phyloP scores from a whole-genome alignment of 2,113 vertebrate genomes.

The Lepidothrix coronata region DNA sequence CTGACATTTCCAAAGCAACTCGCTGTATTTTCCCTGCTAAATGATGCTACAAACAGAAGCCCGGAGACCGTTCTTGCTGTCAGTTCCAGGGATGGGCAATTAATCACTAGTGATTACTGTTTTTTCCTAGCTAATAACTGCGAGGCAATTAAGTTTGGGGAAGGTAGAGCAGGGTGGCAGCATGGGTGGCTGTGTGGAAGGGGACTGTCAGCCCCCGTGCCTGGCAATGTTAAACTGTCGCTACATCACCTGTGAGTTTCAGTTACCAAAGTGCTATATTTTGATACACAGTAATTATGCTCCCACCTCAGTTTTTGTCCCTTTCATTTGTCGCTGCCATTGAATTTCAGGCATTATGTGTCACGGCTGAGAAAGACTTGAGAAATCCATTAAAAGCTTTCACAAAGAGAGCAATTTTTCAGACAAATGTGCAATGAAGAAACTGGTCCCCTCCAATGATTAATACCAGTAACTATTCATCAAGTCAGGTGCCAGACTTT shows the following conservation, averaged over 20 bases:
- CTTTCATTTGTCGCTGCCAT: neutral
- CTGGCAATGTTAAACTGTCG: neutral
- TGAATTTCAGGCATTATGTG: constrained; percentile 35
- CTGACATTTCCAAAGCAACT: neutral
- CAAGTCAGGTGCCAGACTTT: constrained; percentile 36
- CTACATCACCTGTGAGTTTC: constrained; percentile 4
- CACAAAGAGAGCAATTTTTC: constrained; percentile 54
- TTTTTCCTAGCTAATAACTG: neutral
- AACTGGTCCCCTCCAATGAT: constrained; percentile 32
- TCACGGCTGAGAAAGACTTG: constrained; percentile 22
- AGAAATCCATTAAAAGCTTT: constrained; percentile 53
- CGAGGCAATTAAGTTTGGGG: neutral
- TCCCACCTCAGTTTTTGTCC: constrained; percentile 10
- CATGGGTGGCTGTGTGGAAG: neutral
- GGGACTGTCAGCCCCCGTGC: neutral
- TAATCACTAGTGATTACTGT: neutral
- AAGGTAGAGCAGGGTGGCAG: neutral
- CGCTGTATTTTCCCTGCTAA: neutral
- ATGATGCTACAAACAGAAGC: neutral
- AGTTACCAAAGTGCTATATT: constrained; percentile 33
- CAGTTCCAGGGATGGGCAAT: neutral
- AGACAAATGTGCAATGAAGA: constrained; percentile 25
- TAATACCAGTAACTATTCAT: constrained; percentile 50
- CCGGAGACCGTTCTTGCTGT: neutral
- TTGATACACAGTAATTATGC: neutral